Conservation (phyloP, 2,113 vertebrate genomes). For the Pao palembangensis region DNA sequence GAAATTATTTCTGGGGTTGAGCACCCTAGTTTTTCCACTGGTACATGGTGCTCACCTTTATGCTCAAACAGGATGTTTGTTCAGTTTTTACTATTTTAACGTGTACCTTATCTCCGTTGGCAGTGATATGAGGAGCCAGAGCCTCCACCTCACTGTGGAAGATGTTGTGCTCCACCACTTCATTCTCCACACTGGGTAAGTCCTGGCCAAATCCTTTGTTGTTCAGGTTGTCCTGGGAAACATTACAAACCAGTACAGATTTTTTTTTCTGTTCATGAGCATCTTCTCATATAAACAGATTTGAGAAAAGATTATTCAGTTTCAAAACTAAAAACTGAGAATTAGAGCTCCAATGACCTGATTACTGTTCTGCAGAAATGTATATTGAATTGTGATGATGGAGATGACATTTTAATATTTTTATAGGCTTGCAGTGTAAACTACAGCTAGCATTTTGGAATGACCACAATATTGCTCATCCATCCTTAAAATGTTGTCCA, state of each 20-base stretch:
- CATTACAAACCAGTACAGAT: conserved; percentile 6
- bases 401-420: too few species aligned
- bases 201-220: conserved; percentile 87
- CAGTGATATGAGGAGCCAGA: conserved; percentile 83
- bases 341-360: too few species aligned
- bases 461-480: too few species aligned
- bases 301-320: neutral
- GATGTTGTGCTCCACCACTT: conserved; percentile 95
- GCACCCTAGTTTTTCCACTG: too few species aligned
- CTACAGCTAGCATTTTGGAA: too few species aligned
- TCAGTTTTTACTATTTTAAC: neutral
- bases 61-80: neutral
- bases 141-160: conserved; percentile 97
- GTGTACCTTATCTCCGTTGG: conserved; percentile 78
- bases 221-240: conserved; percentile 77
- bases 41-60: too few species aligned
- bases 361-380: too few species aligned
- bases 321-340: neutral
- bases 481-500: too few species aligned
- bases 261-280: neutral
- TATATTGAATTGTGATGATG: too few species aligned
- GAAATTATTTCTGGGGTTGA: too few species aligned
- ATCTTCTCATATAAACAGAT: neutral
- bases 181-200: conserved; percentile 84
- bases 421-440: too few species aligned